Evolutionary conservation across 2,113 vertebrate species (phyloP).

Genomic region (Gymnarchus niloticus): DNA sequence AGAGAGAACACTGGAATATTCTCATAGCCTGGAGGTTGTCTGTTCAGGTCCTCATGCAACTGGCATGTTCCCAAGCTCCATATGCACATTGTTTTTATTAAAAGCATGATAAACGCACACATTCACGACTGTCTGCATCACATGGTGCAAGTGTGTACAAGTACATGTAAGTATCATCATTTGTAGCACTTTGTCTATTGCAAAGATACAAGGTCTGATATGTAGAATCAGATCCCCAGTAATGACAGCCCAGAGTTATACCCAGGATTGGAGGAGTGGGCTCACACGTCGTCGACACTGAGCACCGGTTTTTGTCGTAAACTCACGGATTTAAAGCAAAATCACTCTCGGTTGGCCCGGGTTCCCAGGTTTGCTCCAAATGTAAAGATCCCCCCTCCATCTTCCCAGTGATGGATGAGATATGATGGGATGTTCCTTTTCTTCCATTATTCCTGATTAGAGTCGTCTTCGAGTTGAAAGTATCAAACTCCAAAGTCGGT

Average conservation of each 20-base stretch:
- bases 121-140: conserved; percentile 31
- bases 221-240: not conserved
- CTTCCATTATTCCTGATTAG: conserved; percentile 47
- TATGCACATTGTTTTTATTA: not conserved
- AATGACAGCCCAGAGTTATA: not conserved
- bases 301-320: not conserved
- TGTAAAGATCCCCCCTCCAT: conserved; percentile 23
- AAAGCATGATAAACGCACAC: not conserved
- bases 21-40: conserved; percentile 16
- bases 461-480: conserved; percentile 47
- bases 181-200: conserved; percentile 18
- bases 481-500: conserved; percentile 40
- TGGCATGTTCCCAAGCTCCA: not conserved
- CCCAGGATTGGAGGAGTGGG: too few relatives aligned
- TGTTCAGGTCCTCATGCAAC: not conserved
- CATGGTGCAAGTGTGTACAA: conserved; percentile 2
- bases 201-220: not conserved
- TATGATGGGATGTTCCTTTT: conserved; percentile 36
- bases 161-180: conserved; percentile 35
- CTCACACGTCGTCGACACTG: conserved; percentile 20
- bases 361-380: conserved; percentile 14
- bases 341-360: conserved; percentile 37
- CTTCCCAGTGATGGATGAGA: conserved; percentile 38
- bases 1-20: not conserved
- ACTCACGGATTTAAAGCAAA: conserved; percentile 31